These are phyloP conservation scores for Nycteola revayana DNA, from an alignment of 2,888 invertebrate species.

Conservation along the genomic window DNA sequence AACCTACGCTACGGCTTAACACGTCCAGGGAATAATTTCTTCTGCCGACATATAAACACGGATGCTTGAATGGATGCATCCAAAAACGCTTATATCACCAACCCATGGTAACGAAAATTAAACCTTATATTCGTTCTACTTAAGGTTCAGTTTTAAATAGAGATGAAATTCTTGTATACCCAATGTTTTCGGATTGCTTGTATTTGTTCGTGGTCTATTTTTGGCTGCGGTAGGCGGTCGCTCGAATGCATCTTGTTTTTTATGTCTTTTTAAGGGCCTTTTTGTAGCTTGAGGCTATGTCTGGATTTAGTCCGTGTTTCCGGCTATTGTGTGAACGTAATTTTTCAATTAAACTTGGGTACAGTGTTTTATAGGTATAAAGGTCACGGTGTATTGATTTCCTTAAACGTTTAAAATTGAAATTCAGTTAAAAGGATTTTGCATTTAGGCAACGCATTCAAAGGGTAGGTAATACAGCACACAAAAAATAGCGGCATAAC, in stretches of 20 bases:
- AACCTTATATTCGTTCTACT: conserved; percentile 1
- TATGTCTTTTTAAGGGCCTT: conserved; percentile 59
- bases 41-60: conserved; percentile 68
- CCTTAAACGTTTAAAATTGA: not conserved
- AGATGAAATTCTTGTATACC: conserved; percentile 9
- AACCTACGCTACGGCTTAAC: conserved; percentile 49
- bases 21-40: conserved; percentile 64
- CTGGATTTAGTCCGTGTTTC: conserved; percentile 70
- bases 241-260: conserved; percentile 65
- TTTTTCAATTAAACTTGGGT: conserved; percentile 53
- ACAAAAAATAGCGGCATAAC: no score
- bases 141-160: conserved; percentile 1
- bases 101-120: conserved; percentile 2
- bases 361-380: conserved; percentile 11
- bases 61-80: conserved; percentile 24
- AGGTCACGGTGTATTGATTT: conserved; percentile 13
- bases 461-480: no score
- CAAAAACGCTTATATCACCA: conserved; percentile 20
- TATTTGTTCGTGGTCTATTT: conserved; percentile 64
- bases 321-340: conserved; percentile 67
- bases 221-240: conserved; percentile 81
- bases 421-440: no score
- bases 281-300: conserved; percentile 63
- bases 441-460: no score
- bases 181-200: conserved; percentile 15